Percentiles rank a stretch among this genome's conserved stretches.
Conservation (phyloP, 2,113 vertebrate genomes). For the Anhinga rufa region DNA sequence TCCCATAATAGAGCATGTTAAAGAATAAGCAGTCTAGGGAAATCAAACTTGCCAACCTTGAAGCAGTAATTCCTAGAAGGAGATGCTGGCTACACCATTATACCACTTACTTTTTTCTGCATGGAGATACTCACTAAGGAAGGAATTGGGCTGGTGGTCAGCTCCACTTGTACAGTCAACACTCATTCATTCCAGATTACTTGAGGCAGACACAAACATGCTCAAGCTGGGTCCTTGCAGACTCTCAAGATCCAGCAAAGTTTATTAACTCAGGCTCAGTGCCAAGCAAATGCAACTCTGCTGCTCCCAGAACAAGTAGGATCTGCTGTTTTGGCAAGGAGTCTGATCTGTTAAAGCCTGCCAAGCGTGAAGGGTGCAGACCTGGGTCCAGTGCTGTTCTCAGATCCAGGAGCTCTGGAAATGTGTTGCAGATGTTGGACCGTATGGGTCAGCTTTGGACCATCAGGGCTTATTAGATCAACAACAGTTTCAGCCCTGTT, state of each 20-base stretch:
- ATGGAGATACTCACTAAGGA: neutral
- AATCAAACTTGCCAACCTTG: neutral
- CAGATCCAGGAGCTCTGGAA: neutral
- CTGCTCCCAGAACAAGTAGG: neutral
- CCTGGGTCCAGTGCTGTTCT: neutral
- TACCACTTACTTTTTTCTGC: neutral
- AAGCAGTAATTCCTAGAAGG: neutral
- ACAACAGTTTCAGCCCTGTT: neutral
- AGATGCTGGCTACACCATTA: neutral
- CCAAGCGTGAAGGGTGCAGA: neutral
- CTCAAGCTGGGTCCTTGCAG: neutral
- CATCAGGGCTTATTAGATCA: neutral
- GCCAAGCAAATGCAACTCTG: neutral
- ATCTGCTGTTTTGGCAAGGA: neutral
- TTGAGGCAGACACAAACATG: neutral
- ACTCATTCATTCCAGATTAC: neutral
- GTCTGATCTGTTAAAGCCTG: neutral
- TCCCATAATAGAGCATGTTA: neutral
- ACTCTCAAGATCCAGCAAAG: neutral
- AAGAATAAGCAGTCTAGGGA: neutral
- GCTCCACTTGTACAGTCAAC: neutral
- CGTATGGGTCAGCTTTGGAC: neutral
- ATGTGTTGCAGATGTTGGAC: rapidly evolving
- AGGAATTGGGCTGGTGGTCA: neutral
- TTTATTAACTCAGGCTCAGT: neutral